Evolutionary conservation across 2,797 vertebrate genomes (phyloP), one percentile per base, ranked within the genome.

Genomic region (Onychomys arenicola): DNA sequence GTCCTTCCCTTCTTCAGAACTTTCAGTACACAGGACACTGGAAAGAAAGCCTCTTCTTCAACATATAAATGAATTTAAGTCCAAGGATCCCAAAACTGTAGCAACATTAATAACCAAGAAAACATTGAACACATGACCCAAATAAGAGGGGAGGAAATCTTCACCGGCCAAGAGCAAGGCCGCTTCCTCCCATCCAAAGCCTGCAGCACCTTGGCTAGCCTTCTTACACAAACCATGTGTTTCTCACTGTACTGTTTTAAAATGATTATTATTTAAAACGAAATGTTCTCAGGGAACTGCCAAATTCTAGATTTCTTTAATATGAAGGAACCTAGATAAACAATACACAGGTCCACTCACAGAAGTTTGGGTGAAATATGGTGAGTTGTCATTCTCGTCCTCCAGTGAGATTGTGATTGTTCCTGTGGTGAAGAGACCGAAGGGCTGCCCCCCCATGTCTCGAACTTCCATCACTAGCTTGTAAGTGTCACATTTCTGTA

Each of bases 341-440:
- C 32, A 21, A 89, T 81, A n/a, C 13, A 63, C 32, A 84, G 8
- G 65, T 2, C 46, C 71, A 99, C 99, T 99, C 98, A 99, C 99
- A 77, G 98, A 97, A 9, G 43, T 12, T 94, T 98, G 63, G 32
- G 13, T 97, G 97, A 99, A 99, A 59, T 93, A 98, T 0, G 99
- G 99, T 9, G 99, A 96, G 91, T 99, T 99, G 98, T 99, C 99
- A 87, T 99, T 99, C 82, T 99, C 98, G 92, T 99, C 99, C 10
- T 82, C 46, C 0, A 99, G 88, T 2, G 12, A 94, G 95, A 99
- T 96, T 0, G 99, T 98, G 40, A 98, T 99, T 37, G 98, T 99
- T 90, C 98, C 99, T 1, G 99, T 99, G 11, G 59, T 99, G 63
- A 76, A 98, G 81, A 99, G 98, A 90, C 99, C 99, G 0, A 40